Evolutionary conservation across 2,113 vertebrate species (phyloP), one percentile per base, ranked within the genome.

Genomic region (Lepus timidus): DNA sequence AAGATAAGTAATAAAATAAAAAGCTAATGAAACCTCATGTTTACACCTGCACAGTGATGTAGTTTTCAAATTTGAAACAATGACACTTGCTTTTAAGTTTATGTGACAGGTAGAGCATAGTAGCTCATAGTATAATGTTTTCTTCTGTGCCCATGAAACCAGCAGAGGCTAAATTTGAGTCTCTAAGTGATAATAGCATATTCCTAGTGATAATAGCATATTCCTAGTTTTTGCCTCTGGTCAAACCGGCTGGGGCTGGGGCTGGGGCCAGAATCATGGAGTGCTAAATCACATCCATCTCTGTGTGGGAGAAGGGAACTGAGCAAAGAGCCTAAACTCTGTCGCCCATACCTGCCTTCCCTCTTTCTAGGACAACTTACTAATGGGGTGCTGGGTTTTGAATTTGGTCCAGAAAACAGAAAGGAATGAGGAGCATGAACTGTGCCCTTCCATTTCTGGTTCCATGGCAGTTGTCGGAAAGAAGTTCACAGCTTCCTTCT

Each of bases 321-420:
- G 64, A 23, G 3, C 52, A 25, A 19, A 85, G 36, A 88, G 49
- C n/a, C 9, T 67, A n/a, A 64, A 39, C 49, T 83, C 25, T 84
- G 14, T 33, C 25, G 51, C 4, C 29, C 55, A 0, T 4, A 67
- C 87, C 31, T 19, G 17, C 52, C 49, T 92, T 92, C 65, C 79
- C 39, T 88, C 74, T 93, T 75, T 44, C 76, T 75, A 17, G 92
- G 85, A 74, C 58, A 75, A 58, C 19, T 82, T 65, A n/a, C 33
- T 85, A 73, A 70, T 44, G 78, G 78, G 75, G 65, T 93, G 67
- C 25, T 70, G 51, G 36, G 36, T 65, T 85, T 92, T 82, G 70
- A 85, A 85, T 17, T 25, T 76, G 68, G 61, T 44, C 22, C 29
- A 44, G n/a, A n/a, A 58, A 81, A 22, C 52, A 17, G 64, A 89